Base-by-base conservation (phyloP, 2,797 vertebrate genomes). In the Eulemur mongoz region DNA sequence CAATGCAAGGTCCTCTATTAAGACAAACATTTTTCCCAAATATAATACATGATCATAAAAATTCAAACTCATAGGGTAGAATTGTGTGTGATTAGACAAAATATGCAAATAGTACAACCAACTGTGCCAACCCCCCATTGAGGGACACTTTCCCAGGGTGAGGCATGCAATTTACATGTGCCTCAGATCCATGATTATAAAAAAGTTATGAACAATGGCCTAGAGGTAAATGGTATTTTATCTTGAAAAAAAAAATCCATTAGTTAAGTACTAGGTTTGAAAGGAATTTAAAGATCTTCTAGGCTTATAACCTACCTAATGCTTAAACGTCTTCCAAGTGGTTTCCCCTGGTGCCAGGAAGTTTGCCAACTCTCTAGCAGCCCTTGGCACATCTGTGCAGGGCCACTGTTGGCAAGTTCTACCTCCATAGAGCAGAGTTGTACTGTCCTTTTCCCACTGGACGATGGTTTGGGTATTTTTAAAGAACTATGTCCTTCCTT, bases 61-160 rank as follows among this genome's bases (percentile, higher is more conserved):
- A 23, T 48, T 89, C 27, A 89, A 72, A 82, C 72, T 48, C 23
- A 30, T 35, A 63, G n/a, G 2, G 23, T 17, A 57, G 15, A 23
- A 84, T 40, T 82, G 11, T 67, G 23, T 84, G 38, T 15, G 59
- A 84, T 35, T 84, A 84, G 73, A 65, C 38, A 89, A 89, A 72
- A 80, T 30, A 67, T 52, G 30, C 32, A 63, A 88, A 69, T 75
- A 80, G 4, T 18, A 6, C n/a, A 75, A 89, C 23, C 59, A 92
- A 78, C 27, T 7, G 20, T 35, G 32, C 14, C 22, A 45, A 81
- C 32, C 7, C 8, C 38, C 13, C 20, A 10, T 0, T 9, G 7
- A 93, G 43, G 59, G 32, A 22, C 9, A 35, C 73, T 63, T 69
- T 70, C 67, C 72, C 63, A 38, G 59, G 8, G 14, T 17, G 38